phyloP scores from a whole-genome alignment of 2,113 vertebrate genomes.

The Bubo bubo region DNA sequence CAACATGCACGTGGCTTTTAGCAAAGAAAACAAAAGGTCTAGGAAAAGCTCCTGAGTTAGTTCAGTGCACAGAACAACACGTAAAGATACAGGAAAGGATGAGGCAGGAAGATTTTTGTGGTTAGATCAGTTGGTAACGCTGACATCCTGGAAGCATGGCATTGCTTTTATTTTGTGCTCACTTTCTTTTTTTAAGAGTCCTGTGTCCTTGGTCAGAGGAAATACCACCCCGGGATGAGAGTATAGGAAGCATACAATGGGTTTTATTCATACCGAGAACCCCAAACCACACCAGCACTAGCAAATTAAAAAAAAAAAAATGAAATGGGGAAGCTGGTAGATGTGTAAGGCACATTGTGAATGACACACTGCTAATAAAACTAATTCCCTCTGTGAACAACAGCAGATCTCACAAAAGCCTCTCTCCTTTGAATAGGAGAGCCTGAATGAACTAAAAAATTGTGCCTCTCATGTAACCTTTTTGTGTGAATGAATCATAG shows the following conservation, averaged over 20 bases:
- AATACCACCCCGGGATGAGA: not conserved
- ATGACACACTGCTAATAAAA: slow-evolving; percentile 43
- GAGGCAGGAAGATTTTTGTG: not conserved
- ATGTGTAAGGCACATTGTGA: not conserved
- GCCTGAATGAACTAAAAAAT: slow-evolving; percentile 43
- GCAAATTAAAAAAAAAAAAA: not conserved
- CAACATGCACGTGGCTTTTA: accelerated
- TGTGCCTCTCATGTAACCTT: slow-evolving; percentile 7
- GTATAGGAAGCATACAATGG: not conserved
- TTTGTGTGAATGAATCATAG: slow-evolving; percentile 55
- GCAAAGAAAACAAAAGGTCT: not conserved
- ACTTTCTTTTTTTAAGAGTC: not conserved
- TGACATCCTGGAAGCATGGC: not conserved
- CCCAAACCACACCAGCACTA: not conserved
- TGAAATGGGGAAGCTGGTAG: not conserved
- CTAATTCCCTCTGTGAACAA: slow-evolving; percentile 40
- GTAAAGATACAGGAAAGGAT: not conserved
- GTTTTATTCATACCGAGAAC: not conserved
- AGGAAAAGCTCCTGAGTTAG: not conserved
- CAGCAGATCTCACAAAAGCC: not conserved
- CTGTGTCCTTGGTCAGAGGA: not conserved
- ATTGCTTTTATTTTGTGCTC: not conserved
- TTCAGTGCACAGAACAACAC: not conserved
- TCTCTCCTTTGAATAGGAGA: slow-evolving; percentile 22
- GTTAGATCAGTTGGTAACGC: not conserved